Percentiles rank a stretch among this genome's conserved stretches.
phyloP scores from a whole-genome alignment of 2,113 vertebrate species.

The Gnathonemus longibarbis region DNA sequence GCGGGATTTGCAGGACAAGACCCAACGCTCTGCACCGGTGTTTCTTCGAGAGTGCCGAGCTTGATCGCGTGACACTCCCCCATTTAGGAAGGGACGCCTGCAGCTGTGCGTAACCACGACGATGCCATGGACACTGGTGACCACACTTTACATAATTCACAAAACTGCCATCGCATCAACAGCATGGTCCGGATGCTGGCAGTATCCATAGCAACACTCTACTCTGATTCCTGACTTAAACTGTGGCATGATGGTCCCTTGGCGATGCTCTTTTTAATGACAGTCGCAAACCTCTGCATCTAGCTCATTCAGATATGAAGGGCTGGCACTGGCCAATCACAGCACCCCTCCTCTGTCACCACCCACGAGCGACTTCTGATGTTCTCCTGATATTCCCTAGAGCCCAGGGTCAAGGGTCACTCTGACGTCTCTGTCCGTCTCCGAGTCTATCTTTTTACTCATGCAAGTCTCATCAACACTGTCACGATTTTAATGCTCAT shows the following conservation, averaged over 20 bases:
- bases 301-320: not conserved
- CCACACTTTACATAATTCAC: not conserved
- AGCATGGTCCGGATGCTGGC: not conserved
- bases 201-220: not conserved
- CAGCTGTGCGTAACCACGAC: not conserved
- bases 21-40: not conserved
- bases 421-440: not conserved
- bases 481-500: not conserved
- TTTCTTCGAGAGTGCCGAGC: not conserved
- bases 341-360: not conserved
- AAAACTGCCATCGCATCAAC: not conserved
- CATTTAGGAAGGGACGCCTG: not conserved
- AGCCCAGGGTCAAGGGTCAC: not conserved
- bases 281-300: not conserved
- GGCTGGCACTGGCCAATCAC: not conserved
- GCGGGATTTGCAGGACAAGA: not conserved
- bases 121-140: not conserved
- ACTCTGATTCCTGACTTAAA: not conserved
- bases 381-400: not conserved
- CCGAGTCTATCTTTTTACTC: not conserved
- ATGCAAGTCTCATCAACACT: not conserved
- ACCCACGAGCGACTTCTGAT: not conserved
- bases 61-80: not conserved
- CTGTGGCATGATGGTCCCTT: not conserved
- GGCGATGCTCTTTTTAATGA: not conserved